Evolutionary conservation across 2,888 invertebrate genomes (phyloP), one percentile per base, ranked within the genome.

Genomic region (Thumatha senex): DNA sequence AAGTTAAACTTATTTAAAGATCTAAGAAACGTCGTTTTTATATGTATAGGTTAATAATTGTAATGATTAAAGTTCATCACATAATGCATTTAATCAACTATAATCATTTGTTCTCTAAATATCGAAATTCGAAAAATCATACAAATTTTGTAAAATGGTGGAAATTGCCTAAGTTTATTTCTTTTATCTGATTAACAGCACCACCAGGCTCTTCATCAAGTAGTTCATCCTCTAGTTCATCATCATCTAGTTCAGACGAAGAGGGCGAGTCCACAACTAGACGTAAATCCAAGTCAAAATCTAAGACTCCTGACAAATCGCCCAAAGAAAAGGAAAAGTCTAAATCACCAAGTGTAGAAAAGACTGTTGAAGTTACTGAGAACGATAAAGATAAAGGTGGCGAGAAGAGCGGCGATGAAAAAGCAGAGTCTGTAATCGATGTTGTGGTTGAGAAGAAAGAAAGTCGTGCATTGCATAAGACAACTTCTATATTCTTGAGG

Each of bases 401-500:
- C 9, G 52, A 83, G 9, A 84, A 80, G 42, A 89, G 86, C 49
- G 75, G 68, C 0, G 86, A 76, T 61, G 83, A 93, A 62, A 89
- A 94, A 78, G 70, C 90, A 71, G 67, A 94, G 85, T 74, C 86
- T 0, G 92, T 92, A 4, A 92, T 83, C 45, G 94, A 93, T 40
- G 87, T 84, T 39, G 76, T 82, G 24, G 80, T 78, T 11, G 87
- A 86, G 63, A 91, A 89, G 69, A 90, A 88, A 59, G 88, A 89
- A 68, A 93, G 95, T 0, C 92, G 95, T 46, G 95, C 97, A 2
- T 91, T 99, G 38, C 99, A 99, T 83, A 97, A 98, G 76, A 99
- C 99, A 0, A 97, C 98, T 24, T 99, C 99, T 1, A 99, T 99
- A 67, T 99, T 99, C 80, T 92, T 99, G 51, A 94, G 99, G 41